Base-by-base conservation (phyloP, 2,797 vertebrate species). In the Sorex maritimensis region DNA sequence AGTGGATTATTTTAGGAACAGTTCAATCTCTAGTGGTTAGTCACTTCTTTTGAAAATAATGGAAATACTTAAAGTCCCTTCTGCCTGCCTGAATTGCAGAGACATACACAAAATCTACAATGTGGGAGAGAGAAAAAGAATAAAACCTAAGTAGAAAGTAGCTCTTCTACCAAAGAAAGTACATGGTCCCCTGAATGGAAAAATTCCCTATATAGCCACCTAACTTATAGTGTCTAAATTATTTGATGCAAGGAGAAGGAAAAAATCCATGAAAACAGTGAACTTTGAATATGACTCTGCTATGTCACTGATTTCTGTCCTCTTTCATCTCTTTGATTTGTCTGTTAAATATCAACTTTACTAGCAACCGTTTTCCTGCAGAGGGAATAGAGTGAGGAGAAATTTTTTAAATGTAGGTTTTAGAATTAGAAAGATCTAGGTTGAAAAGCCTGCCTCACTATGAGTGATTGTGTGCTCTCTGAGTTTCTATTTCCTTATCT, bases 81-180 rank as follows among this genome's bases (percentile, higher is more conserved):
- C 30, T 69, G 34, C 21, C 67, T 77, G 8, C 12, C 75, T 63
- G 26, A 71, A 90, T 26, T 61, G 38, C 58, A 65, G 52, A 82
- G 9, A 30, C 24, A 91, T 89, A 74, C 17, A n/a, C 83, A 67
- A 12, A 78, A 13, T 55, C 6, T 49, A 46, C 19, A 67, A 49
- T 38, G 7, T 77, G 58, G 71, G 30, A 44, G 41, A 44, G 41
- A 34, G 41, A 44, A 44, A 44, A 46, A 88, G 73, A 73, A 71
- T 68, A 26, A 65, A 58, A 67, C 44, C 61, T 72, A 44, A 58
- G 38, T n/a, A 0, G 12, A 67, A 11, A 13, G 14, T 30, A 30
- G 26, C 78, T 30, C 34, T 49, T 86, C 79, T 61, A 24, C 61
- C 30, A 44, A 87, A 94, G 78, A 77, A 78, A 63, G 17, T 67